Evolutionary conservation across 1,140 invertebrate species (phyloP).

Genomic region (Diploscapter pachys): DNA sequence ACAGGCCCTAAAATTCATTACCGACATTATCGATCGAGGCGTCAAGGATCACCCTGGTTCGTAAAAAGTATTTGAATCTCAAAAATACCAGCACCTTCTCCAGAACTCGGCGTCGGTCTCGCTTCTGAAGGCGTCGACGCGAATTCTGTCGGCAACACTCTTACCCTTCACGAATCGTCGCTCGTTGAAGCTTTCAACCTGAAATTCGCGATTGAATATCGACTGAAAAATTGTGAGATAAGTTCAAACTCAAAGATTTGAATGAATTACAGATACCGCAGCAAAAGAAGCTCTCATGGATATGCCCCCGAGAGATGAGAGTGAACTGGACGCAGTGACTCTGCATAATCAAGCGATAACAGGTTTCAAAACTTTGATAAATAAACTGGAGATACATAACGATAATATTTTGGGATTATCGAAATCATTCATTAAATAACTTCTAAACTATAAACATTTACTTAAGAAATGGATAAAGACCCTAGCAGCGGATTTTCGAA

Average conservation of each 20-base stretch:
- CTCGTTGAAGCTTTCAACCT: conserved; percentile 97
- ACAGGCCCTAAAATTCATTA: conserved; percentile 74
- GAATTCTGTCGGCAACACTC: conserved; percentile 91
- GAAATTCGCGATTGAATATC: conserved; percentile 96
- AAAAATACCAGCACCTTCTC: conserved; percentile 17
- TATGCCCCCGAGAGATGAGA: conserved; percentile 90
- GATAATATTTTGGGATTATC: neutral
- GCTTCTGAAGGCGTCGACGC: conserved; percentile 95
- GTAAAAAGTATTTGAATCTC: neutral
- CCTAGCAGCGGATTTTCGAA: conserved; percentile 93
- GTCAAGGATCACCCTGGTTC: conserved; percentile 85
- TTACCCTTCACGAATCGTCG: conserved; percentile 90
- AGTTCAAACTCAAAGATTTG: neutral
- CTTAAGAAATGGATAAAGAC: conserved; percentile 76
- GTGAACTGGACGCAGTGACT: conserved; percentile 95
- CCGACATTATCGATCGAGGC: conserved; percentile 91
- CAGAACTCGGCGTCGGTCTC: conserved; percentile 90
- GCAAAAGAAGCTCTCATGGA: conserved; percentile 73
- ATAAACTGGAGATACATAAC: neutral
- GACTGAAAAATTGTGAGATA: conserved; percentile 81
- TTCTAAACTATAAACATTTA: neutral
- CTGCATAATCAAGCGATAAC: conserved; percentile 86
- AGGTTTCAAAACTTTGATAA: neutral
- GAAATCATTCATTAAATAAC: neutral
- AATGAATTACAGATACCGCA: neutral